These are phyloP conservation scores for Ailurus styani DNA, from an alignment of 2,113 vertebrate species.

Conservation along the genomic window DNA sequence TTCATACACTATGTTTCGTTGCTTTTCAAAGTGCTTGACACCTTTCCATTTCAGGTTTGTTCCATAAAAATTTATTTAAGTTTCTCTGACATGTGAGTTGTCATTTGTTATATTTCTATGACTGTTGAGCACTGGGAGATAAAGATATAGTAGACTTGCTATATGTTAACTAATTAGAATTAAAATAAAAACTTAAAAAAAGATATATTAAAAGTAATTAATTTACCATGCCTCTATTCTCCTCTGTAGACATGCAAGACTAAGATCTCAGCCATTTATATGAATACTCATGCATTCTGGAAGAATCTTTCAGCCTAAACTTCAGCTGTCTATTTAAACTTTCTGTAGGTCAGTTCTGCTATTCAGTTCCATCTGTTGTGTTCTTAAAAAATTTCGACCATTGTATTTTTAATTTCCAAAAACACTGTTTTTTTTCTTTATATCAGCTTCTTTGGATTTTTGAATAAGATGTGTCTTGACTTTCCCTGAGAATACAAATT, in stretches of 20 bases:
- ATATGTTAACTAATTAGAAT: not conserved
- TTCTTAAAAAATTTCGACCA: not conserved
- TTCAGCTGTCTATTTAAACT: not conserved
- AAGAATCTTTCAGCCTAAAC: not conserved
- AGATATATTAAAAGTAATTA: not conserved
- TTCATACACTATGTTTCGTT: not conserved
- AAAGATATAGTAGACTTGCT: not conserved
- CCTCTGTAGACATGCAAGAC: not conserved
- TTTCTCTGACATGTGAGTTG: not conserved
- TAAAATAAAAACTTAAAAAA: not conserved
- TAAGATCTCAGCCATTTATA: not conserved
- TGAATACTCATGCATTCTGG: not conserved
- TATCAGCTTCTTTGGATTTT: not conserved
- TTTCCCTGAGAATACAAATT: not conserved
- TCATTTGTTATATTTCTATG: not conserved
- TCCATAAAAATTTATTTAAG: not conserved
- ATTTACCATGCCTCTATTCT: not conserved
- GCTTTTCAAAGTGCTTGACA: not conserved
- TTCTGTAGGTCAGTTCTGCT: not conserved
- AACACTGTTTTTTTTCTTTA: not conserved
- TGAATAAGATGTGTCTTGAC: not conserved
- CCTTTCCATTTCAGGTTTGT: not conserved
- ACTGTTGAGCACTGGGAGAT: not conserved
- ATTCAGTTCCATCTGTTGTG: not conserved
- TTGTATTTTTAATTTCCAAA: not conserved